Percentiles rank a stretch among this genome's conserved stretches.
Evolutionary conservation across 2,113 vertebrate species (phyloP).

Genomic region (Gavia stellata): DNA sequence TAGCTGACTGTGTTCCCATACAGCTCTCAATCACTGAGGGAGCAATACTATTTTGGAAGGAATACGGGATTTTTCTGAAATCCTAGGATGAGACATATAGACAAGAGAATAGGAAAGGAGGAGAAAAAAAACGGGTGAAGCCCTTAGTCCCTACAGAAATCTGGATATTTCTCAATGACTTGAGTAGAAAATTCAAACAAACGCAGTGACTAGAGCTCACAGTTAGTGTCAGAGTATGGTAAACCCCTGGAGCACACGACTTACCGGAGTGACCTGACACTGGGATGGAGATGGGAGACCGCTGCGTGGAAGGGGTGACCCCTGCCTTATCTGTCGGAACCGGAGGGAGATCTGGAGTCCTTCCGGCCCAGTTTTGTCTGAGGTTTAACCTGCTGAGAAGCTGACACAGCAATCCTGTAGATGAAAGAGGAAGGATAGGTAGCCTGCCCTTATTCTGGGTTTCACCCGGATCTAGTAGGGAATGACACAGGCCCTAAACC

Average conservation of each 20-base stretch:
- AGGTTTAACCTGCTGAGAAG: not conserved
- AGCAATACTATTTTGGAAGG: not conserved
- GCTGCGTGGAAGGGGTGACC: not conserved
- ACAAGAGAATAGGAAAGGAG: not conserved
- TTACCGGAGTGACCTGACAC: not conserved
- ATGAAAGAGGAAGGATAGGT: not conserved
- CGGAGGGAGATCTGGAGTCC: not conserved
- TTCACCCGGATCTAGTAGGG: not conserved
- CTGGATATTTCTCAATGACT: not conserved
- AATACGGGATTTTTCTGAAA: not conserved
- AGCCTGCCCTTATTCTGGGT: not conserved
- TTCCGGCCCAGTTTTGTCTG: not conserved
- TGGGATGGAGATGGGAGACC: not conserved
- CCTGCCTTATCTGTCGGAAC: not conserved
- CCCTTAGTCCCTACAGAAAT: not conserved
- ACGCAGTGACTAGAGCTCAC: not conserved
- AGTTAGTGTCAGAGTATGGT: not conserved
- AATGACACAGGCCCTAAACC: not conserved
- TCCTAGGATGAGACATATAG: not conserved
- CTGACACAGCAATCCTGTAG: not conserved
- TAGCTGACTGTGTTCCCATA: not conserved
- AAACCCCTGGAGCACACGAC: not conserved
- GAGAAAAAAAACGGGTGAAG: not conserved
- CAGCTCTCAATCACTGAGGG: not conserved
- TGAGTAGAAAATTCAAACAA: not conserved